phyloP scores from a whole-genome alignment of 2,888 invertebrate species.

The Sarcophaga subvicina region DNA sequence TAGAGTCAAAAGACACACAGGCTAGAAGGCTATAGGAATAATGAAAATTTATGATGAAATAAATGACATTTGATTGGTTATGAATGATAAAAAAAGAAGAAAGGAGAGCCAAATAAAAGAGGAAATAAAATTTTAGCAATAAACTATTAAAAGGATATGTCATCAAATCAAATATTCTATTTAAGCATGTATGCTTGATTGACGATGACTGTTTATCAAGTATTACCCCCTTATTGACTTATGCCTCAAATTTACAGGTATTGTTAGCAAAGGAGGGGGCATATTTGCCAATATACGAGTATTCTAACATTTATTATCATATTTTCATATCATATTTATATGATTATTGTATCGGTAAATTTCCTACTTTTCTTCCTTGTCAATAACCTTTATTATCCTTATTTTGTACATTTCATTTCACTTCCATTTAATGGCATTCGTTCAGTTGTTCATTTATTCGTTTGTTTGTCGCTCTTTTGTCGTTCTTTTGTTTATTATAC shows the following conservation, averaged over 20 bases:
- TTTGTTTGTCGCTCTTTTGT: slow-evolving; percentile 21
- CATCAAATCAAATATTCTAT: slow-evolving; percentile 1
- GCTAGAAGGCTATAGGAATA: slow-evolving; percentile 13
- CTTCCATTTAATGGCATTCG: neutral
- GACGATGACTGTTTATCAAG: slow-evolving; percentile 3
- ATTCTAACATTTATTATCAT: slow-evolving; percentile 15
- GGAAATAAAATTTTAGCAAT: slow-evolving; percentile 38
- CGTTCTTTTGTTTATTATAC: slow-evolving; percentile 56
- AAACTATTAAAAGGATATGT: slow-evolving; percentile 49
- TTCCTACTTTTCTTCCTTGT: slow-evolving; percentile 21
- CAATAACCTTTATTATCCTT: slow-evolving; percentile 52
- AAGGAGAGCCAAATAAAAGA: slow-evolving; percentile 7
- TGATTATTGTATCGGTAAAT: neutral
- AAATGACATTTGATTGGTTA: slow-evolving; percentile 63
- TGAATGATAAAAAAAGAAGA: slow-evolving; percentile 21
- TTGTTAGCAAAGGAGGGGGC: neutral
- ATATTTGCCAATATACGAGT: slow-evolving; percentile 26
- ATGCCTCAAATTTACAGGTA: slow-evolving; percentile 38
- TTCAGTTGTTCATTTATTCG: neutral
- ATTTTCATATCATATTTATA: slow-evolving; percentile 29
- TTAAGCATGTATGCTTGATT: slow-evolving; percentile 46
- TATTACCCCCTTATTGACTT: neutral
- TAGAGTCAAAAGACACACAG: neutral
- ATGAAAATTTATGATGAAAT: slow-evolving; percentile 67
- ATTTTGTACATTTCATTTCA: neutral